phyloP scores from a whole-genome alignment of 2,797 vertebrate genomes.

The Melanotaenia parkinsoni region DNA sequence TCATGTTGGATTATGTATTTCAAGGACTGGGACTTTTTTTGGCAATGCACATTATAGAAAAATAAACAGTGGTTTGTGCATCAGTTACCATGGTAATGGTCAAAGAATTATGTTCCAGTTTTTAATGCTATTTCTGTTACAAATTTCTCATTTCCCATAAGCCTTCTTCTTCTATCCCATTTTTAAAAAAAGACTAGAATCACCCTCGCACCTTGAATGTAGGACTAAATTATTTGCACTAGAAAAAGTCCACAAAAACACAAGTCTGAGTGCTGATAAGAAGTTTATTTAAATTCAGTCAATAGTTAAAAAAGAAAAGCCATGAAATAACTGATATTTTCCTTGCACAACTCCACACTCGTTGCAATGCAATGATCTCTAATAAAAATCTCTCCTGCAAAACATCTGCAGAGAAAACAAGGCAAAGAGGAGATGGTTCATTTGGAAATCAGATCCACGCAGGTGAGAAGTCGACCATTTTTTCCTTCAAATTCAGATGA shows the following conservation, averaged over 20 bases:
- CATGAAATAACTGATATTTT: conserved; percentile 53
- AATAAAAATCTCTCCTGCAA: conserved; percentile 50
- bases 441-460: conserved; percentile 58
- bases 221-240: neutral
- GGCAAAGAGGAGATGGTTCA: conserved; percentile 66
- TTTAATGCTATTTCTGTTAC: neutral
- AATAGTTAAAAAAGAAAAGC: conserved; percentile 53
- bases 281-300: conserved; percentile 81
- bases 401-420: conserved; percentile 60
- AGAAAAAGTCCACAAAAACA: conserved; percentile 7
- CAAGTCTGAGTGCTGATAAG: conserved; percentile 54
- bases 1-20: neutral
- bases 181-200: neutral
- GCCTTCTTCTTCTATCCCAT: neutral
- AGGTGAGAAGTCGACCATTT: conserved; percentile 44
- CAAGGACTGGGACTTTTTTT: neutral
- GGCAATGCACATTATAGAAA: neutral
- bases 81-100: neutral
- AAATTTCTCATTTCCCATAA: neutral
- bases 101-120: neutral
- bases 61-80: neutral
- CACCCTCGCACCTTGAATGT: neutral
- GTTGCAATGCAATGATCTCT: conserved; percentile 58
- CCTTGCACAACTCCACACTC: conserved; percentile 56
- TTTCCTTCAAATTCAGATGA: conserved; percentile 62